Evolutionary conservation across 1,140 invertebrate genomes (phyloP), one percentile per base, ranked within the genome.

Genomic region (Caenorhabditis remanei): DNA sequence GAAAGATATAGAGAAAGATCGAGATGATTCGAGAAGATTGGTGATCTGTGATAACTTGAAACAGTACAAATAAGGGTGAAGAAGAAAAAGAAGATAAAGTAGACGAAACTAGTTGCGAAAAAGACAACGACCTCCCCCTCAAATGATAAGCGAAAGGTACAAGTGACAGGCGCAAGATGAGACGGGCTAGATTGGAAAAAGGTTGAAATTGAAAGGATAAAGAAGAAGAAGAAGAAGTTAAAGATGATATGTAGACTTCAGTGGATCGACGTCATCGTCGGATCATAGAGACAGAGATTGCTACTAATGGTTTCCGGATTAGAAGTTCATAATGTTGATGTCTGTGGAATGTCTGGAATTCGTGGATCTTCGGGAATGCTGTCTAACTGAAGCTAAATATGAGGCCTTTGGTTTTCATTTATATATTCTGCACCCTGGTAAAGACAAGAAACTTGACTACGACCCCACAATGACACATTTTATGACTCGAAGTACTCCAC

Each of bases 21-120:
- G 16, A 41, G 67, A 43, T 48, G 6, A 46, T 75, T 75, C 43
- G 16, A 48, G 41, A 75, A 48, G 16, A 46, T n/a, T 5, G 43
- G 67, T 48, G 67, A 75, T 75, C 40, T 75, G 67, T 75, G 67
- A 46, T 75, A 75, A 75, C 48, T n/a, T 75, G 67, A 58, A 13
- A 53, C 50, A 55, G 46, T 82, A 24, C 75, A 82, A 21, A 82
- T 40, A n/a, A 55, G 41, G 82, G 50, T 0, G 50, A 56, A 16
- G 75, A 82, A 50, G n/a, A 21, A 43, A 50, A 11, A 11, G 82
- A 43, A 9, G 67, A 67, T 67, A 67, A n/a, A 19, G 19, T n/a
- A 32, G 32, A 32, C 32, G 32, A 1, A 32, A 32, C 32, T 1
- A 32, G 32, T 32, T 32, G 32, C 32, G 32, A 32, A 32, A 32